phyloP scores from a whole-genome alignment of 2,797 vertebrate genomes.

The Micropoecilia bifurca region DNA sequence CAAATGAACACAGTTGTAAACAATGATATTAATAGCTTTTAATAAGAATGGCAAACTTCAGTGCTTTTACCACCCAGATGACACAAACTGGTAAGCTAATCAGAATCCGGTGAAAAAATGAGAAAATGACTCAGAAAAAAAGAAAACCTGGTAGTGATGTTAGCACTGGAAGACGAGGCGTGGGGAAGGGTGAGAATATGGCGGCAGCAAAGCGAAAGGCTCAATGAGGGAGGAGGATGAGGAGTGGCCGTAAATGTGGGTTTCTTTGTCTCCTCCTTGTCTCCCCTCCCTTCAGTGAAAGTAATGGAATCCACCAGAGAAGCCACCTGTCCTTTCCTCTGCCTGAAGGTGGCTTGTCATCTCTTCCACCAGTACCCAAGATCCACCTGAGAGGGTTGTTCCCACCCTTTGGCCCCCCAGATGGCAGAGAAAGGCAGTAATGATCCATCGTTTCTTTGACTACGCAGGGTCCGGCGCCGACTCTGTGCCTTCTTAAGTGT shows the following conservation, averaged over 20 bases:
- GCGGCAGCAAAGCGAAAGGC: constrained; percentile 14
- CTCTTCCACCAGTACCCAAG: constrained; percentile 25
- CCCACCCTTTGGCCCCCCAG: background rate
- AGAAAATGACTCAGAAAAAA: background rate
- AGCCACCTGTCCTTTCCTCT: constrained; percentile 31
- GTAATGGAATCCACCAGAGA: constrained; percentile 30
- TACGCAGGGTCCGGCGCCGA: constrained; percentile 41
- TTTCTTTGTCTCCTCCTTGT: constrained; percentile 18
- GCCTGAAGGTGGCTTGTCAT: constrained; percentile 45
- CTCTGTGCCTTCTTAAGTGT: constrained; percentile 44
- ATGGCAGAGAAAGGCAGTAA: background rate
- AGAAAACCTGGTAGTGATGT: background rate
- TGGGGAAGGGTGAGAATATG: constrained; percentile 55
- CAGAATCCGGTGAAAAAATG: constrained; percentile 20
- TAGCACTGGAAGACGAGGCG: background rate
- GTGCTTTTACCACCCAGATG: background rate
- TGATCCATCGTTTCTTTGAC: constrained; percentile 27
- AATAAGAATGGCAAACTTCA: background rate
- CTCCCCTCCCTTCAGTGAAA: constrained; percentile 58
- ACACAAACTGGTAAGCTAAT: constrained; percentile 13
- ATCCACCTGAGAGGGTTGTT: constrained; percentile 35
- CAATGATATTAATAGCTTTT: background rate
- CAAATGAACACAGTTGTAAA: background rate
- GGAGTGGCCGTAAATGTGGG: constrained; percentile 22
- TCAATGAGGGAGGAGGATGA: constrained; percentile 28